A percentile compares a stretch with the other conserved stretches of the same genome.
phyloP scores from a whole-genome alignment of 2,113 vertebrate genomes.

The Eurystomus gularis region DNA sequence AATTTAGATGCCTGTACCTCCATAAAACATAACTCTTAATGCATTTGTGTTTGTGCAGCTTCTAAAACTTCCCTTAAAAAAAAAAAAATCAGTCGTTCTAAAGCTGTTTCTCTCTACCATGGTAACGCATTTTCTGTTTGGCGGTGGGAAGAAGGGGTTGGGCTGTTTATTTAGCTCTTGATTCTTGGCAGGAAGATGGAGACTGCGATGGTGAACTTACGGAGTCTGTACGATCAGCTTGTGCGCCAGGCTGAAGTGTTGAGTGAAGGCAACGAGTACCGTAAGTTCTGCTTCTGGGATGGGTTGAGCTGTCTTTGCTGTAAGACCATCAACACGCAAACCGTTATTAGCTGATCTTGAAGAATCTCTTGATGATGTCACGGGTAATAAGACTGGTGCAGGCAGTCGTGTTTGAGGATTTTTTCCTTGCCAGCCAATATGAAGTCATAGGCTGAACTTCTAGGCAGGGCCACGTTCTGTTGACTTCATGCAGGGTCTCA shows the following conservation, averaged over 20 bases:
- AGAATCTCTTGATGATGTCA: too few relatives aligned
- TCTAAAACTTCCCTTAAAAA: background rate
- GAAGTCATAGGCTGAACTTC: background rate
- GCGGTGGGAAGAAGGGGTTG: background rate
- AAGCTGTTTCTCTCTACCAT: background rate
- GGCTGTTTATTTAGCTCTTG: constrained; percentile 7
- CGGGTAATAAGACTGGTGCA: background rate
- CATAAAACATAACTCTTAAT: background rate
- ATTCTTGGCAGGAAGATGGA: constrained; percentile 82
- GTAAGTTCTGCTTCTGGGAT: constrained; percentile 77
- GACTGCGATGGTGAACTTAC: constrained; percentile 76
- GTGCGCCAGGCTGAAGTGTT: constrained; percentile 82
- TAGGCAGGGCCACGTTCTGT: rapidly evolving
- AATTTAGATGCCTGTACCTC: background rate
- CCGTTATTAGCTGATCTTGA: too few relatives aligned
- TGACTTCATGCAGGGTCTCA: rapidly evolving
- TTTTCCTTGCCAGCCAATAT: too few relatives aligned
- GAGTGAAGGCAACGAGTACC: constrained; percentile 85
- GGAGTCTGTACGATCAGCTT: constrained; percentile 82
- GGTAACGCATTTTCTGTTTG: background rate
- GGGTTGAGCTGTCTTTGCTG: background rate
- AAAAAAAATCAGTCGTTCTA: rapidly evolving
- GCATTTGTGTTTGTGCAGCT: background rate
- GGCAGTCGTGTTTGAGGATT: background rate
- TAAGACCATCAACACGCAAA: background rate